Percentiles rank a stretch among this genome's conserved stretches.
These are phyloP conservation scores for Stenopsyche tienmushanensis DNA, from an alignment of 1,140 invertebrate species.

Conservation along the genomic window DNA sequence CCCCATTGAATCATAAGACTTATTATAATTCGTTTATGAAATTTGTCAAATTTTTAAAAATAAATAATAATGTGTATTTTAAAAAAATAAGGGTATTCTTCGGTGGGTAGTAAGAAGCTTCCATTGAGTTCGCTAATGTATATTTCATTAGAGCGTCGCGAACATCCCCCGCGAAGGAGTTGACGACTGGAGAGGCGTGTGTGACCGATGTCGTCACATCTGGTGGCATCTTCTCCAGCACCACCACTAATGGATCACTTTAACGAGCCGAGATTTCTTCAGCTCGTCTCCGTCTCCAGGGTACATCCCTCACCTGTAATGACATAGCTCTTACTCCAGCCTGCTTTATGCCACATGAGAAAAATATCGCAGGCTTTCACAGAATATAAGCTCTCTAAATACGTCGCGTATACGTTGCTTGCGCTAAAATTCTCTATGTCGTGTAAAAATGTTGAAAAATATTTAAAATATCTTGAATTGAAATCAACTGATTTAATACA, in stretches of 20 bases:
- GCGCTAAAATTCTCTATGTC: background rate
- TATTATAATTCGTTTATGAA: too few relatives aligned
- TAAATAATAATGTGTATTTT: too few relatives aligned
- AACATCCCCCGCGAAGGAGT: conserved; percentile 25
- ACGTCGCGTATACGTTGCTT: too few relatives aligned
- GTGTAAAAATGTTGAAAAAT: too few relatives aligned
- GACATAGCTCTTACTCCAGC: background rate
- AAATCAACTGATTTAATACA: too few relatives aligned
- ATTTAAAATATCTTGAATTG: too few relatives aligned
- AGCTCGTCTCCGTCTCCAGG: conserved; percentile 5
- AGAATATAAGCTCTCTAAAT: too few relatives aligned
- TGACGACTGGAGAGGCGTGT: conserved; percentile 27
- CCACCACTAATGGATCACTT: conserved; percentile 27
- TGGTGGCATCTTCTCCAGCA: too few relatives aligned
- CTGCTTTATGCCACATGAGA: too few relatives aligned
- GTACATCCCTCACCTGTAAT: background rate
- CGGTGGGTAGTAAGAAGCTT: conserved; percentile 22
- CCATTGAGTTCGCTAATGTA: conserved; percentile 32
- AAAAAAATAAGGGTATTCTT: too few relatives aligned
- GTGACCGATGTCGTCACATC: conserved; percentile 36
- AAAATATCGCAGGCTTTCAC: too few relatives aligned
- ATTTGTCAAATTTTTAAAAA: too few relatives aligned
- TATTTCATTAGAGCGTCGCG: conserved; percentile 35
- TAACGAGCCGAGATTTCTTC: conserved; percentile 25
- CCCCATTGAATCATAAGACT: background rate